phyloP scores from a whole-genome alignment of 2,113 vertebrate species.

The Neotragus pygmaeus region DNA sequence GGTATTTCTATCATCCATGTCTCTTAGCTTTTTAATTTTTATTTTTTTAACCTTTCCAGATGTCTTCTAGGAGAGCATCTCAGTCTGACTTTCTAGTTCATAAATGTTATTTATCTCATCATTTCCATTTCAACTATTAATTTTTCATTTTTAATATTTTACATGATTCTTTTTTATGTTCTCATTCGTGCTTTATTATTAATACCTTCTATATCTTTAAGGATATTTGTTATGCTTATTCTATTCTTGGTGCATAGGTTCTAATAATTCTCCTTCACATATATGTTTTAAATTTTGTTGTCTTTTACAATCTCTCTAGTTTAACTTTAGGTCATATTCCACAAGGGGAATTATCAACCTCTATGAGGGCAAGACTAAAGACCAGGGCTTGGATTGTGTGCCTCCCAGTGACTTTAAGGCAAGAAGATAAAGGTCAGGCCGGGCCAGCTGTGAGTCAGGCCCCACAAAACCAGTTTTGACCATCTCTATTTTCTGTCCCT shows the following conservation, averaged over 20 bases:
- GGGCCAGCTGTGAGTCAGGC: neutral
- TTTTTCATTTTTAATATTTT: neutral
- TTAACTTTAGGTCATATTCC: neutral
- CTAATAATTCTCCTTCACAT: neutral
- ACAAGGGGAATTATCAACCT: neutral
- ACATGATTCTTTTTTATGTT: neutral
- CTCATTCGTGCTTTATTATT: neutral
- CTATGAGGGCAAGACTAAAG: neutral
- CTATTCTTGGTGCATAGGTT: neutral
- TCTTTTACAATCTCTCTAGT: neutral
- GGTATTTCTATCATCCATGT: neutral
- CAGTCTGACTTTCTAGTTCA: neutral
- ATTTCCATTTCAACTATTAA: neutral
- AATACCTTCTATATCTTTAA: neutral
- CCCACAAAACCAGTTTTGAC: neutral
- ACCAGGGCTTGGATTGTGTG: neutral
- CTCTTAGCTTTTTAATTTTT: neutral
- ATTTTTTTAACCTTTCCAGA: slow-evolving; percentile 3
- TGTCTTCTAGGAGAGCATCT: neutral
- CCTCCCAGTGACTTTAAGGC: neutral
- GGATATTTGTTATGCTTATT: neutral
- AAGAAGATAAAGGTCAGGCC: neutral
- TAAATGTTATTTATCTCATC: neutral
- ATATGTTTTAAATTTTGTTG: neutral
- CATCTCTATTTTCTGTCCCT: neutral